A percentile compares a stretch with the other conserved stretches of the same genome.
phyloP scores from a whole-genome alignment of 2,797 vertebrate genomes.

The Clarias fuscus region DNA sequence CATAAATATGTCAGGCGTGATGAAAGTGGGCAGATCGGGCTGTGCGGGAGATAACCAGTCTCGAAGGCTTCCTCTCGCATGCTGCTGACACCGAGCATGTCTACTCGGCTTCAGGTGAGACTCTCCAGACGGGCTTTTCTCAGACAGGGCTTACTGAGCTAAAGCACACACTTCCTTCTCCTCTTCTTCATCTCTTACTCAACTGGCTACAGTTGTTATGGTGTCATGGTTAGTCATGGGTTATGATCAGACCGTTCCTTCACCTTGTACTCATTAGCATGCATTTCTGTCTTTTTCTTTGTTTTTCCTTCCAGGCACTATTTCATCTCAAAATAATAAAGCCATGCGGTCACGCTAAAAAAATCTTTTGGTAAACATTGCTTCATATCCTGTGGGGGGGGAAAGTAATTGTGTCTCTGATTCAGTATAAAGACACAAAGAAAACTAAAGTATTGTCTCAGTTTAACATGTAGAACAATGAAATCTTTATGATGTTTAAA shows the following conservation, averaged over 20 bases:
- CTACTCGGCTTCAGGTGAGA: slow-evolving; percentile 62
- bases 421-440: not conserved
- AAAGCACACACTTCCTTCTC: slow-evolving; percentile 47
- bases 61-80: slow-evolving; percentile 31
- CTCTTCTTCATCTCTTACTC: slow-evolving; percentile 21
- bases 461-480: not conserved
- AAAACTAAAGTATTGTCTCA: not conserved
- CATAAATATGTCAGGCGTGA: slow-evolving; percentile 51
- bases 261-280: not conserved
- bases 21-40: slow-evolving; percentile 50
- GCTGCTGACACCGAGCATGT: slow-evolving; percentile 35
- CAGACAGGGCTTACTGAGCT: slow-evolving; percentile 43
- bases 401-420: no score
- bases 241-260: not conserved
- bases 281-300: not conserved
- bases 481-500: not conserved
- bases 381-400: not conserved
- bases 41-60: slow-evolving; percentile 38
- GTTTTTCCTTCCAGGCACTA: not conserved
- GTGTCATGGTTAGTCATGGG: not conserved
- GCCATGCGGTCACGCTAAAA: not conserved
- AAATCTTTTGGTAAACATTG: not conserved
- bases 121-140: slow-evolving; percentile 62
- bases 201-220: not conserved
- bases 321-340: not conserved